A percentile compares a stretch with the other conserved stretches of the same genome.
These are phyloP conservation scores for Incurvaria masculella DNA, from an alignment of 2,888 invertebrate genomes.

Conservation along the genomic window DNA sequence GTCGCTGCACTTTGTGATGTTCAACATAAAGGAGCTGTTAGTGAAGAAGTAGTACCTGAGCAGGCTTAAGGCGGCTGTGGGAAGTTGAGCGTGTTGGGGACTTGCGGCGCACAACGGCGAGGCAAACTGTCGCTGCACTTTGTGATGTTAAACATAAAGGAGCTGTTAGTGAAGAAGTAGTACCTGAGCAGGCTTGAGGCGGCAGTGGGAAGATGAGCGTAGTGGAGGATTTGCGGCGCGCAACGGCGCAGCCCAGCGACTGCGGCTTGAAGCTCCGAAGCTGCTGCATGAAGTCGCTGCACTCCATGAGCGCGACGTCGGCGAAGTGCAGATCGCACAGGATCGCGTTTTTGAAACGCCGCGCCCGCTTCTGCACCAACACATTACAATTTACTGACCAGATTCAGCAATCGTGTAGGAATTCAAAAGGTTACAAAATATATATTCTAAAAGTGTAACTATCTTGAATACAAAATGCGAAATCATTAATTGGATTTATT, in stretches of 20 bases:
- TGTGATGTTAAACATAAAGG: too few species aligned
- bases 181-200: slow-evolving; percentile 93
- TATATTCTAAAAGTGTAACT: not conserved
- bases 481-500: too few species aligned
- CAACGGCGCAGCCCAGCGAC: slow-evolving; percentile 92
- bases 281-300: slow-evolving; percentile 96
- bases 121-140: too few species aligned
- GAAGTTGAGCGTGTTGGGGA: slow-evolving; percentile 93
- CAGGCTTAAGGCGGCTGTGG: slow-evolving; percentile 92
- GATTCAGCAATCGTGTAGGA: not conserved
- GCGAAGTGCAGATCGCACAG: slow-evolving; percentile 95
- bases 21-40: too few species aligned
- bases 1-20: too few species aligned
- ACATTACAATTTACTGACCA: too few species aligned
- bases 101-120: slow-evolving; percentile 89
- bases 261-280: slow-evolving; percentile 94
- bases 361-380: slow-evolving; percentile 53
- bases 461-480: too few species aligned
- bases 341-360: slow-evolving; percentile 81
- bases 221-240: slow-evolving; percentile 88
- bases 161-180: slow-evolving; percentile 17
- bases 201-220: slow-evolving; percentile 92
- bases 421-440: not conserved
- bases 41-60: slow-evolving; percentile 63
- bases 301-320: slow-evolving; percentile 96